Evolutionary conservation across 2,113 vertebrate genomes (phyloP), one percentile per base, ranked within the genome.

Genomic region (Dicerorhinus sumatrensis): DNA sequence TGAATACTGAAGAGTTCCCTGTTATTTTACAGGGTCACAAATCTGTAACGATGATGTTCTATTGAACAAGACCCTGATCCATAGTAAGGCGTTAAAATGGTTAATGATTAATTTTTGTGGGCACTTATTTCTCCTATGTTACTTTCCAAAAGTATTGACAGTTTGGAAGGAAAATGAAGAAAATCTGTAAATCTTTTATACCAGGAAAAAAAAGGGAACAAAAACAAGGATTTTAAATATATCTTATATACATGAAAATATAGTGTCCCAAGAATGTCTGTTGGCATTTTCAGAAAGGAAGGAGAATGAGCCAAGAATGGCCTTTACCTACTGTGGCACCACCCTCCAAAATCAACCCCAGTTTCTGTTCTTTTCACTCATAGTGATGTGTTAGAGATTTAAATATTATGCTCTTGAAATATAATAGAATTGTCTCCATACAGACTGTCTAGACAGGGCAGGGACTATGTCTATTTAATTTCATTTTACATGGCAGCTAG

Each of bases 401-500:
- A 94, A 97, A 85, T 97, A 96, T 96, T 96, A 88, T 95, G 70
- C 17, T 96, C 80, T 98, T 98, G 81, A 97, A 97, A 96, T 94
- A 58, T 96, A 98, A 97, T 97, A 97, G 95, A 98, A 92, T 89
- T 95, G 96, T 95, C 94, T 98, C 94, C 62, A 60, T 77, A 87
- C 70, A 97, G 46, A 96, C 97, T 98, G 96, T 98, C 98, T 98
- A 98, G 97, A 98, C 98, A 97, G 96, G 87, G 97, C 89, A 88
- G 97, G 90, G 92, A 82, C 96, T 76, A 58, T 94, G 96, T 97
- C 97, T 97, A 96, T 95, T 97, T 96, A 87, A 98, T 98, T 97
- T 98, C 87, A 97, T 87, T 96, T 97, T 96, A 86, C 84, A 73
- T 97, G 70, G 89, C 93, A 95, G 86, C 81, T 79, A 97, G 42